Conservation (phyloP, 2,888 invertebrate species). For the Beris chalybata region DNA sequence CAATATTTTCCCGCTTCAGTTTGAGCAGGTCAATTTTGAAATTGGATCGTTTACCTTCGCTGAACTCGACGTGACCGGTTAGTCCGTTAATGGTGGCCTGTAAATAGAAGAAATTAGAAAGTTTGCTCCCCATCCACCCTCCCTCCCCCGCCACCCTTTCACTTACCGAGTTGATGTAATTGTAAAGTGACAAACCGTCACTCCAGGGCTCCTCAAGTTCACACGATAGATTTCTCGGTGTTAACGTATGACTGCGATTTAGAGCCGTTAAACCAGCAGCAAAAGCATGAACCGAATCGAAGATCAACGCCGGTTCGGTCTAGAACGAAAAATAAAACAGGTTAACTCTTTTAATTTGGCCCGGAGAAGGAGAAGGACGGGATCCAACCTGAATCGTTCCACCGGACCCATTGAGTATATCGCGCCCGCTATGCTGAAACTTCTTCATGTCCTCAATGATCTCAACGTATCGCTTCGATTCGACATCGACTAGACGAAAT, state of each 20-base stretch:
- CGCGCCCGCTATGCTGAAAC: conserved; percentile 82
- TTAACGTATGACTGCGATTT: conserved; percentile 68
- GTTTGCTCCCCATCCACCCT: no score
- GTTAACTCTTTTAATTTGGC: neutral
- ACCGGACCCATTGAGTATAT: conserved; percentile 65
- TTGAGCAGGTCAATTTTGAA: conserved; percentile 85
- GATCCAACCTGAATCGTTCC: conserved; percentile 22
- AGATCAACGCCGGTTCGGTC: conserved; percentile 85
- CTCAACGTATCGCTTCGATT: conserved; percentile 73
- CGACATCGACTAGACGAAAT: conserved; percentile 83
- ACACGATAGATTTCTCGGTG: conserved; percentile 77
- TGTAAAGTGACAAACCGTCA: conserved; percentile 74
- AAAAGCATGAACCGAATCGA: conserved; percentile 82
- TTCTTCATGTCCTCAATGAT: conserved; percentile 82
- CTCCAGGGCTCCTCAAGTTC: conserved; percentile 77
- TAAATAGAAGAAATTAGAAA: no score
- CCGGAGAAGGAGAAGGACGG: neutral
- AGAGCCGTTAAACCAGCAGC: conserved; percentile 76
- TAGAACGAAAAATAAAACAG: conserved; percentile 50
- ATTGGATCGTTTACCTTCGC: conserved; percentile 78
- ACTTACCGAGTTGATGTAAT: conserved; percentile 73
- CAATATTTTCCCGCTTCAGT: conserved; percentile 74
- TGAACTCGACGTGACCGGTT: conserved; percentile 85
- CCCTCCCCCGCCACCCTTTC: conserved; percentile 16
- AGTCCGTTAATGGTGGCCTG: conserved; percentile 82